Conservation (phyloP, 2,888 invertebrate species). For the Drosophila atripex region DNA sequence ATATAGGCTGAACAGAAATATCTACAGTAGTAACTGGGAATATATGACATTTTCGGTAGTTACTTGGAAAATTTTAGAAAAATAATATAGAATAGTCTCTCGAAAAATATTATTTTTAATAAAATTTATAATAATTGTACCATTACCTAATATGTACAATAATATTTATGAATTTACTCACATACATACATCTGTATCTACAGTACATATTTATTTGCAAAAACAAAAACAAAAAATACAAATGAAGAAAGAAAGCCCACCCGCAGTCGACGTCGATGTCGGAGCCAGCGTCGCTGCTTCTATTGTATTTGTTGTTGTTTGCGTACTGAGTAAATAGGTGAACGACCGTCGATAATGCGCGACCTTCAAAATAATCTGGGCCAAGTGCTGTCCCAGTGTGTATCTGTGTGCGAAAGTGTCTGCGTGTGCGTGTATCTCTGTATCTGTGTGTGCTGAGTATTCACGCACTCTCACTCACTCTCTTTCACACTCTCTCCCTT, state of each 20-base stretch:
- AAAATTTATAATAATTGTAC: not conserved
- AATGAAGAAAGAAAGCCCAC: slow-evolving; percentile 31
- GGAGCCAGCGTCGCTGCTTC: slow-evolving; percentile 14
- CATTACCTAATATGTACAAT: not conserved
- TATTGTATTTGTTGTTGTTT: slow-evolving; percentile 6
- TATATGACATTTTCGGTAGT: not conserved
- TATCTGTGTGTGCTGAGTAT: slow-evolving; percentile 16
- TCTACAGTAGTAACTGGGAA: slow-evolving; percentile 5
- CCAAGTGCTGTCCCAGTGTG: slow-evolving; percentile 82
- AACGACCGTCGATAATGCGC: slow-evolving; percentile 83
- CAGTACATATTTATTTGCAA: slow-evolving; percentile 10
- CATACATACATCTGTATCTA: slow-evolving; percentile 19
- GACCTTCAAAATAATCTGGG: slow-evolving; percentile 84
- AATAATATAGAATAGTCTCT: not conserved
- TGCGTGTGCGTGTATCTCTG: slow-evolving; percentile 8
- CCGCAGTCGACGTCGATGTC: slow-evolving; percentile 26
- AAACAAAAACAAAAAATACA: slow-evolving; percentile 16
- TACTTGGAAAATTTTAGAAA: not conserved
- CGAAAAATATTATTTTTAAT: not conserved
- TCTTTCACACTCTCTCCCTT: slow-evolving; percentile 8
- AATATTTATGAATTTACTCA: slow-evolving; percentile 27
- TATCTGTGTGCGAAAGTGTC: slow-evolving; percentile 31
- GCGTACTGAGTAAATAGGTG: slow-evolving; percentile 80
- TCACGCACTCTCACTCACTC: slow-evolving; percentile 39
- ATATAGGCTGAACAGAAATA: slow-evolving; percentile 11